phyloP scores from a whole-genome alignment of 2,888 invertebrate genomes.

The Belgica antarctica region DNA sequence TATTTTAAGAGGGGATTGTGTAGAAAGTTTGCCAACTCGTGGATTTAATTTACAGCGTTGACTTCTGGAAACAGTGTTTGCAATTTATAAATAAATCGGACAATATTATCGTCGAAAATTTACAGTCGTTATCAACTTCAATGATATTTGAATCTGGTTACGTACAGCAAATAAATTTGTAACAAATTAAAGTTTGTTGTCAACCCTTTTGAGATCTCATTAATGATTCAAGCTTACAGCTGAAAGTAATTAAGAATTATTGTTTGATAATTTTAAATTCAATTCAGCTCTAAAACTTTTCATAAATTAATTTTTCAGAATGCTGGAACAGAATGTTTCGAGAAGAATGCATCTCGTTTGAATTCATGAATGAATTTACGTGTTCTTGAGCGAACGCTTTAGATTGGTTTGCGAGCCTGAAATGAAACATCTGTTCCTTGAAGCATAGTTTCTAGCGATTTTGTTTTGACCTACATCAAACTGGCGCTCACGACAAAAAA shows the following conservation, averaged over 20 bases:
- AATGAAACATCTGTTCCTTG: neutral
- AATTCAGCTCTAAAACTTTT: conserved; percentile 15
- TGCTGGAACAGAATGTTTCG: neutral
- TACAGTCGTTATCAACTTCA: too few relatives aligned
- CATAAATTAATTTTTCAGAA: neutral
- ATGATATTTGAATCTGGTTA: neutral
- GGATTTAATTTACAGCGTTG: too few relatives aligned
- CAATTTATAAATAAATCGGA: too few relatives aligned
- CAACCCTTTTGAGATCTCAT: neutral
- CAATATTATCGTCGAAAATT: too few relatives aligned
- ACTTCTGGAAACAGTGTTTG: too few relatives aligned
- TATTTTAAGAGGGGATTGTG: too few relatives aligned
- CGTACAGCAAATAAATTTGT: conserved; percentile 8
- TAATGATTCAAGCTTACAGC: neutral
- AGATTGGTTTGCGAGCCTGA: too few relatives aligned
- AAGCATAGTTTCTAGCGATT: neutral
- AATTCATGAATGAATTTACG: conserved; percentile 7
- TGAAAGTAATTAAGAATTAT: neutral
- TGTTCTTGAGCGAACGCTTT: neutral
- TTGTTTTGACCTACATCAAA: conserved; percentile 1
- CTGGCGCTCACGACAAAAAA: neutral
- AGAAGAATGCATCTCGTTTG: neutral
- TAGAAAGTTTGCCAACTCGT: too few relatives aligned
- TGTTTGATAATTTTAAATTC: neutral
- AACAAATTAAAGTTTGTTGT: conserved; percentile 1